Evolutionary conservation across 2,797 vertebrate genomes (phyloP).

Genomic region (Sylvilagus floridanus): DNA sequence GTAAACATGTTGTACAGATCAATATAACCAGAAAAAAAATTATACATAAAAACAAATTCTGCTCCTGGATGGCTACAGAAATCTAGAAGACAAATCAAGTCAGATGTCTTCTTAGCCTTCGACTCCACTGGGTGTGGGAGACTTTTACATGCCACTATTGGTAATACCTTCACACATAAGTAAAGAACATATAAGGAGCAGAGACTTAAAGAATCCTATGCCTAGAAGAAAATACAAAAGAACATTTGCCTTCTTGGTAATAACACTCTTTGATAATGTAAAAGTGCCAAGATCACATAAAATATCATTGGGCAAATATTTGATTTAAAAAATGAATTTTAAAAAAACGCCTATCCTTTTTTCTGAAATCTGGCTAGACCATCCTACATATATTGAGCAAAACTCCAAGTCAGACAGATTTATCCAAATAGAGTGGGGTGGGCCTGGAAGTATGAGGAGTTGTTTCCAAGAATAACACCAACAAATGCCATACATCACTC

Average conservation of each 20-base stretch:
- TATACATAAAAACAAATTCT: background rate
- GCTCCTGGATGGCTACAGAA: background rate
- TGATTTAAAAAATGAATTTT: background rate
- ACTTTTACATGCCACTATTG: background rate
- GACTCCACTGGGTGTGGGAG: background rate
- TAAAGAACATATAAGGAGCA: background rate
- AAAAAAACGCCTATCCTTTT: background rate
- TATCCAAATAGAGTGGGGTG: background rate
- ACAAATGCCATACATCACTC: background rate
- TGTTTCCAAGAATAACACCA: background rate
- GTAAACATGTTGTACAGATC: background rate
- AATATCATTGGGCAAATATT: conserved; percentile 1
- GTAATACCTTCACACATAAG: background rate
- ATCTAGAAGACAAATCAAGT: background rate
- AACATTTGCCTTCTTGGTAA: background rate
- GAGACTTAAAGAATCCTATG: background rate
- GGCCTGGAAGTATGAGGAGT: background rate
- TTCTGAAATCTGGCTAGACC: background rate
- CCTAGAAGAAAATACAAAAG: background rate
- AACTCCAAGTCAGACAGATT: background rate
- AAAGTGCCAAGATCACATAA: background rate
- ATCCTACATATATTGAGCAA: background rate
- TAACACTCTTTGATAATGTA: background rate
- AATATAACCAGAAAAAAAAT: conserved; percentile 1
- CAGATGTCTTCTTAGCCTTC: background rate